Percentiles rank a stretch among this genome's conserved stretches.
These are phyloP conservation scores for Cylas formicarius DNA, from an alignment of 1,140 invertebrate genomes.

Conservation along the genomic window DNA sequence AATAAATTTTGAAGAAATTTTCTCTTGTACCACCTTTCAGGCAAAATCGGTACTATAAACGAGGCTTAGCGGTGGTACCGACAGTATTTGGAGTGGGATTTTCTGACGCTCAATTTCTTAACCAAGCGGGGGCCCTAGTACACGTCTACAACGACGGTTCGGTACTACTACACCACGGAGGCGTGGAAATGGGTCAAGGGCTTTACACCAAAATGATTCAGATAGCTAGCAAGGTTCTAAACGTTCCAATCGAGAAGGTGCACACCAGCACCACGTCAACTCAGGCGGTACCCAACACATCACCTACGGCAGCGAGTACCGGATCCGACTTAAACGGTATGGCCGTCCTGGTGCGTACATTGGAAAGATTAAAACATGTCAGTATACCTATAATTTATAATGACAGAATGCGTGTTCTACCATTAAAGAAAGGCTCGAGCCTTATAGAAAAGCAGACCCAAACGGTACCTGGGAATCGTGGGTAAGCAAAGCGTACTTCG, in stretches of 20 bases:
- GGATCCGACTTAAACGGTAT: conserved; percentile 91
- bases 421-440: conserved; percentile 67
- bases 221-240: conserved; percentile 65
- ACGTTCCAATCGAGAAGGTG: conserved; percentile 67
- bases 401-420: conserved; percentile 71
- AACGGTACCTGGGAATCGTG: conserved; percentile 76
- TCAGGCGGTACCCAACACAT: conserved; percentile 90
- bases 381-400: conserved; percentile 1
- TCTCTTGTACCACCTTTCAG: too few species aligned
- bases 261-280: conserved; percentile 83
- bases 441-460: conserved; percentile 69
- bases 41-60: conserved; percentile 76
- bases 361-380: background rate
- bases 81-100: conserved; percentile 87
- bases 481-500: conserved; percentile 71
- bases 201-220: conserved; percentile 93
- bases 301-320: conserved; percentile 82
- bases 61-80: conserved; percentile 76
- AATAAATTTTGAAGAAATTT: background rate
- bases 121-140: conserved; percentile 82
- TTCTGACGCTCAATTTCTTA: conserved; percentile 61
- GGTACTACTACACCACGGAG: conserved; percentile 80
- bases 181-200: conserved; percentile 95
- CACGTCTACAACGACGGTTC: conserved; percentile 86
- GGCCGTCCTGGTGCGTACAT: conserved; percentile 68